Base-by-base conservation (phyloP, 2,888 invertebrate species). In the Diloba caeruleocephala region DNA sequence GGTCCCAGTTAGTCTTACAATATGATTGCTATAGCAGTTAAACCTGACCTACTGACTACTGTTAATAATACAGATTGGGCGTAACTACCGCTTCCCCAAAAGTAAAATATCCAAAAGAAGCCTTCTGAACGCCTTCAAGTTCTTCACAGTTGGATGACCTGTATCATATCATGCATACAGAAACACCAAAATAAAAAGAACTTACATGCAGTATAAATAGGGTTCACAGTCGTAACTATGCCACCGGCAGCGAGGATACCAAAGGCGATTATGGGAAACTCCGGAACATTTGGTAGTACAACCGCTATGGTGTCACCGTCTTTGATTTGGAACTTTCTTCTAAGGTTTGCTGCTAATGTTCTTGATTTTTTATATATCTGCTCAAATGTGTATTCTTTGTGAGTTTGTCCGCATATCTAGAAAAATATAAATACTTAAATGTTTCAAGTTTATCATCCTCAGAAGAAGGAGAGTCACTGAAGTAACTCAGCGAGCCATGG, bases 261-360 rank as follows among this genome's bases (percentile, higher is more conserved):
- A 49, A 96, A 82, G 1, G 94, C 76, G 1, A 94, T 93, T 8
- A 96, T 90, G 0, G 95, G 94, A 74, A 94, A 96, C 81, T 97
- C 97, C 0, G 97, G 97, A 23, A 94, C 74, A 82, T 97, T 97
- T 6, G 96, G 96, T 59, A 96, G 79, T 44, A 96, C 92, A 13
- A 97, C 59, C 0, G 95, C 96, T 9, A 97, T 77, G 0, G 95
- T 94, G 71, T 97, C 96, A 0, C 95, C 94, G 38, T 94, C 89
- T 50, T 86, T 86, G 1, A 96, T 74, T 45, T 95, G 95, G 21
- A 96, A 94, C 70, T 95, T 94, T 23, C 90, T 90, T 54, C 95
- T 92, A 21, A 97, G 87, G 56, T 94, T 94, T 0, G 94, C 94
- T 0, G 95, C 94, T 25, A 96, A 92, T 57, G 94, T 95, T 38